These are phyloP conservation scores for Papilio demoleus DNA, from an alignment of 2,888 invertebrate genomes.

Conservation along the genomic window DNA sequence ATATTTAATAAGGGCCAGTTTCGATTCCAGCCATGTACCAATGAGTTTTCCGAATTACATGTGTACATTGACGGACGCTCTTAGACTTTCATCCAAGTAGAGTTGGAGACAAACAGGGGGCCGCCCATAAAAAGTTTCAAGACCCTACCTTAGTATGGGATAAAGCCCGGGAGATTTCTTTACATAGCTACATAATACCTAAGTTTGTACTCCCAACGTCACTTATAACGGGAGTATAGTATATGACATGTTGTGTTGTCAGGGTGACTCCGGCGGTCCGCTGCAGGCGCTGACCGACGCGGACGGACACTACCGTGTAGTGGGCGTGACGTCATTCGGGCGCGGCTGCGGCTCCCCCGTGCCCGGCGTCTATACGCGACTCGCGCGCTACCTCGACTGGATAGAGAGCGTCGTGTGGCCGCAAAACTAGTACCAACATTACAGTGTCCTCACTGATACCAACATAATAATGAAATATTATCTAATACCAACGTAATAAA, in stretches of 20 bases:
- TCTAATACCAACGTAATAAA: not conserved
- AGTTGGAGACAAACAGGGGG: no score
- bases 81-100: no score
- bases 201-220: no score
- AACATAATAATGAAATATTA: slow-evolving; percentile 5
- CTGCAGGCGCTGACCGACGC: slow-evolving; percentile 55
- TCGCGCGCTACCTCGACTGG: slow-evolving; percentile 73
- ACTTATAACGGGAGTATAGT: not conserved
- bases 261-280: slow-evolving; percentile 81
- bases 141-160: no score
- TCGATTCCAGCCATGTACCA: no score
- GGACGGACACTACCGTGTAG: slow-evolving; percentile 61
- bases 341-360: slow-evolving; percentile 71
- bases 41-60: no score
- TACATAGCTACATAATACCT: no score
- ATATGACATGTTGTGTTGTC: slow-evolving; percentile 36
- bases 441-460: not conserved
- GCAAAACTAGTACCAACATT: slow-evolving; percentile 6
- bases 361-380: slow-evolving; percentile 75
- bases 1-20: no score
- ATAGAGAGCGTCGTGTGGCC: slow-evolving; percentile 71
- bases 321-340: slow-evolving; percentile 79
- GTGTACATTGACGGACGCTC: no score
- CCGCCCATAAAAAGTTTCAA: no score
- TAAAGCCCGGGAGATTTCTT: no score